phyloP scores from a whole-genome alignment of 2,888 invertebrate genomes.

The Cryptocheilus praepositus region DNA sequence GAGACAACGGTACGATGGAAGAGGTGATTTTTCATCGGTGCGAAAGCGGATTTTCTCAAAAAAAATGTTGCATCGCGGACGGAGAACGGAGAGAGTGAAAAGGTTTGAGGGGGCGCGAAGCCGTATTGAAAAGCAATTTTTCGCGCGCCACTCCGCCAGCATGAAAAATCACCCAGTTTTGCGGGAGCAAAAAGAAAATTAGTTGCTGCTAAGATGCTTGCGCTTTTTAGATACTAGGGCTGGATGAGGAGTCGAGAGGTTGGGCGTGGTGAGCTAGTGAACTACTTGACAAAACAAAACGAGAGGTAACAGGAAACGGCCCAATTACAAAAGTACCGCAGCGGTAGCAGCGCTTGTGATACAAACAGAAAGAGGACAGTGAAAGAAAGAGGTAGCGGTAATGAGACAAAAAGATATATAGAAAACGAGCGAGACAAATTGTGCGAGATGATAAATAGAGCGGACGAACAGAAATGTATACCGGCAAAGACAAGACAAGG shows the following conservation, averaged over 20 bases:
- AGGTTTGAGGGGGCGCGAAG: too few relatives aligned
- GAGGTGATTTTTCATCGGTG: constrained; percentile 35
- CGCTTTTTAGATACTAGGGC: background rate
- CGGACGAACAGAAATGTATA: constrained; percentile 38
- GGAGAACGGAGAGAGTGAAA: background rate
- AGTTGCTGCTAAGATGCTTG: constrained; percentile 19
- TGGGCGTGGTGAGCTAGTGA: background rate
- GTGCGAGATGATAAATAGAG: constrained; percentile 34
- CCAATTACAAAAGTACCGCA: too few relatives aligned
- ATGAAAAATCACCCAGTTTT: constrained; percentile 19
- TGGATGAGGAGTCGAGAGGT: too few relatives aligned
- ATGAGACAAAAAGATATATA: constrained; percentile 27
- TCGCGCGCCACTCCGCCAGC: too few relatives aligned
- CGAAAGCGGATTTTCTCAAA: background rate
- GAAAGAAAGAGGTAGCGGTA: constrained; percentile 35
- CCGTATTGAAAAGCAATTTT: too few relatives aligned
- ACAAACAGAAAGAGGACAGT: background rate
- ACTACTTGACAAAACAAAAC: too few relatives aligned
- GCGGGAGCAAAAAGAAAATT: constrained; percentile 20
- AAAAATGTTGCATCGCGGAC: too few relatives aligned
- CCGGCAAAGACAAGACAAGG: constrained; percentile 20
- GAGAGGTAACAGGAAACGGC: too few relatives aligned
- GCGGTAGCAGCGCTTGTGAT: too few relatives aligned
- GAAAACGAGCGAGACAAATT: constrained; percentile 11
- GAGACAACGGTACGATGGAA: constrained; percentile 11